These are phyloP conservation scores for Tetragnatha versicolor DNA, from an alignment of 1,140 invertebrate species.

Conservation along the genomic window DNA sequence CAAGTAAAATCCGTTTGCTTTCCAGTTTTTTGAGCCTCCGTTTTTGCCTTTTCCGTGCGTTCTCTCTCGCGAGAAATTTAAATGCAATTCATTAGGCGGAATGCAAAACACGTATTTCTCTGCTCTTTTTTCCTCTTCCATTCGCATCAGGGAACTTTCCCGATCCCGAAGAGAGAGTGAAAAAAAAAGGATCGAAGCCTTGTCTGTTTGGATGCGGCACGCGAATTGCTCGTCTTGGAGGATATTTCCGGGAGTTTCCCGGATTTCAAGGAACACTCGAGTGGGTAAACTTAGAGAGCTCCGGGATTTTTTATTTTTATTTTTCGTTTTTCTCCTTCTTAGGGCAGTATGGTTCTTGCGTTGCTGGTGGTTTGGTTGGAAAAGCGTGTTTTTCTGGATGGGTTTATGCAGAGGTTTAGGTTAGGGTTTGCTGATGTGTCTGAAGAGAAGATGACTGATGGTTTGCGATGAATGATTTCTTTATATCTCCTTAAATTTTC, in stretches of 20 bases:
- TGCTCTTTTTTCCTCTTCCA: background rate
- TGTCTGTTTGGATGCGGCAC: conserved; percentile 12
- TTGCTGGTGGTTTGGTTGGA: no score
- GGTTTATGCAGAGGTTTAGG: no score
- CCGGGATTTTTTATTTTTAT: no score
- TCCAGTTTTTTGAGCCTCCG: background rate
- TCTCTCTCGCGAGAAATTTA: conserved; percentile 20
- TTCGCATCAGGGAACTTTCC: conserved; percentile 13
- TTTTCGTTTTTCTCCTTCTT: no score
- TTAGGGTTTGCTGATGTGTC: no score
- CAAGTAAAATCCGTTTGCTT: conserved; percentile 39
- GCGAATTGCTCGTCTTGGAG: conserved; percentile 29
- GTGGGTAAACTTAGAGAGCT: no score
- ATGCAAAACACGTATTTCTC: conserved; percentile 43
- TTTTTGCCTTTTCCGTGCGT: conserved; percentile 34
- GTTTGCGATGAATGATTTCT: no score
- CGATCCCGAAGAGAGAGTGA: background rate
- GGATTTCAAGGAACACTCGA: no score
- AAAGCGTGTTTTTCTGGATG: no score
- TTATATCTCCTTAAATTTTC: no score
- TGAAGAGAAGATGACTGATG: no score
- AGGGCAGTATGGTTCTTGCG: no score
- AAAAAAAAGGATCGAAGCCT: background rate
- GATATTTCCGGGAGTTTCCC: background rate
- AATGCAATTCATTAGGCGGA: conserved; percentile 45